A percentile compares a stretch with the other conserved stretches of the same genome.
Conservation (phyloP, 2,888 invertebrate species). For the Macrophya annulata region DNA sequence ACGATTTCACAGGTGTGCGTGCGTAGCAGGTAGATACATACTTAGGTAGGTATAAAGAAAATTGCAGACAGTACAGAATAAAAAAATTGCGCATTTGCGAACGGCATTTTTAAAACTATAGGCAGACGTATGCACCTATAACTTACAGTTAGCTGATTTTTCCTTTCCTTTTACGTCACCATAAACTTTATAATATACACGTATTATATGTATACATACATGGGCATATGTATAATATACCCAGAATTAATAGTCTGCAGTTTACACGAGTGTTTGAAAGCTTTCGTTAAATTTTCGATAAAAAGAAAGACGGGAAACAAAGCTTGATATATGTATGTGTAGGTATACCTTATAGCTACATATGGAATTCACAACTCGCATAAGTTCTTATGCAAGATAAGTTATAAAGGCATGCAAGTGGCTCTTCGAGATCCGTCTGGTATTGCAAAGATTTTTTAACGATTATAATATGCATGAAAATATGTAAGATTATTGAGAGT, state of each 20-base stretch:
- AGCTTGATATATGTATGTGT: neutral
- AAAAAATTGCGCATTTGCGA: conserved; percentile 6
- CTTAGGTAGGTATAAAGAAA: neutral
- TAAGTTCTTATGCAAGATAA: conserved; percentile 10
- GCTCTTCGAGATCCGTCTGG: neutral
- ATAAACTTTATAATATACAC: neutral
- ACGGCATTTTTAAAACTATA: neutral
- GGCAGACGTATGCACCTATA: neutral
- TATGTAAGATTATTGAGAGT: conserved; percentile 1
- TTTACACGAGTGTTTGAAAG: conserved; percentile 41
- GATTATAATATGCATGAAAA: conserved; percentile 20
- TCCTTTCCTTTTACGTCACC: neutral
- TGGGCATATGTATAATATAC: neutral
- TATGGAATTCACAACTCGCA: neutral
- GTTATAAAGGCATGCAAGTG: neutral
- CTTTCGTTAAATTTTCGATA: neutral
- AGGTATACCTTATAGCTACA: neutral
- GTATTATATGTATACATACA: neutral
- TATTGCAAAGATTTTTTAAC: neutral
- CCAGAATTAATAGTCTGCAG: neutral
- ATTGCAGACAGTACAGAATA: conserved; percentile 19
- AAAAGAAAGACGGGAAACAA: conserved; percentile 6
- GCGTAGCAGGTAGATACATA: neutral
- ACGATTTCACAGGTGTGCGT: neutral
- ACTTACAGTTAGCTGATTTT: neutral